Evolutionary conservation across 1,140 invertebrate genomes (phyloP).

Genomic region (Patella vulgata): DNA sequence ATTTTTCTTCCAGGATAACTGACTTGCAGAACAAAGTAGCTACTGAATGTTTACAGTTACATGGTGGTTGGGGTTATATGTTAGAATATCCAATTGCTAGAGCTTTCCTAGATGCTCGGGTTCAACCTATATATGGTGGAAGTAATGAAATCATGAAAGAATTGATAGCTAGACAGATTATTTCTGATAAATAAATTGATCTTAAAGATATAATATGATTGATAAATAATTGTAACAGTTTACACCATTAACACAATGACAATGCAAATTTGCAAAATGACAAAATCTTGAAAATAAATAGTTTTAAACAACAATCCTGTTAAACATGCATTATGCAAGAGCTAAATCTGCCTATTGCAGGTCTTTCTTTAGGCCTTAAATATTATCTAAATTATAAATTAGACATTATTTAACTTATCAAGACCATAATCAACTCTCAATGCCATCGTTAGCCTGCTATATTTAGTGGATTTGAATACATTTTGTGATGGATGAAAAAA

Average conservation of each 20-base stretch:
- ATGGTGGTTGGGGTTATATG: slow-evolving; percentile 71
- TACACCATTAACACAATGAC: not conserved
- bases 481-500: too few relatives aligned
- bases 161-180: slow-evolving; percentile 63
- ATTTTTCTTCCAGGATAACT: slow-evolving; percentile 50
- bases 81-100: slow-evolving; percentile 68
- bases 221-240: not conserved
- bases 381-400: too few relatives aligned
- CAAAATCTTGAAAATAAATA: too few relatives aligned
- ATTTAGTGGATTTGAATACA: too few relatives aligned
- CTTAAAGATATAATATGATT: not conserved
- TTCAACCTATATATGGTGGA: slow-evolving; percentile 70
- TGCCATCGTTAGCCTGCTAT: too few relatives aligned
- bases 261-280: not conserved
- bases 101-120: slow-evolving; percentile 67
- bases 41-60: slow-evolving; percentile 67
- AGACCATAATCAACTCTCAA: too few relatives aligned
- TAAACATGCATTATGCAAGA: too few relatives aligned
- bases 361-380: too few relatives aligned
- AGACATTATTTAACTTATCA: too few relatives aligned
- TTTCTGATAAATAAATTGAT: slow-evolving; percentile 27
- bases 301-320: too few relatives aligned
- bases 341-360: too few relatives aligned
- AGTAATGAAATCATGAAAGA: slow-evolving; percentile 72
- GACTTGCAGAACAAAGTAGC: slow-evolving; percentile 68